Evolutionary conservation across 2,797 vertebrate genomes (phyloP).

Genomic region (Glyptemys insculpta): DNA sequence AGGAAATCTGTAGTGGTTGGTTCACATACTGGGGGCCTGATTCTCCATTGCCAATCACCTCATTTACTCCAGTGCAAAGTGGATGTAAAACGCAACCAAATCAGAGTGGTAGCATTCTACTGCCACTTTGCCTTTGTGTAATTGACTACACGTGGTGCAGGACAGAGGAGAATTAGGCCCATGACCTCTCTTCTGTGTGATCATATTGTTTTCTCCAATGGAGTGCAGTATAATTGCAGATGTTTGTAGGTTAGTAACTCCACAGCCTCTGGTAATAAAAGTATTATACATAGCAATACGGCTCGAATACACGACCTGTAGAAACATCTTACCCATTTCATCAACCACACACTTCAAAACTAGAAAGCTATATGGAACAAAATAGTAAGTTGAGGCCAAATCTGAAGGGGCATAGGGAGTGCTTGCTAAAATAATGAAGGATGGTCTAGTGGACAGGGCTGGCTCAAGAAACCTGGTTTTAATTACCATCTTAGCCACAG

Average conservation of each 20-base stretch:
- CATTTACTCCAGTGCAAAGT: neutral
- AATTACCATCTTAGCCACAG: neutral
- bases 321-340: neutral
- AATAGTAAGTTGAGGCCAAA: neutral
- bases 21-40: neutral
- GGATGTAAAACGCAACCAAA: neutral
- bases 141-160: neutral
- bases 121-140: neutral
- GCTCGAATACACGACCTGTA: neutral
- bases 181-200: fast-evolving
- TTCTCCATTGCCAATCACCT: neutral
- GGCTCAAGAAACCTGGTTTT: neutral
- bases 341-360: neutral
- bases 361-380: neutral
- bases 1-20: neutral
- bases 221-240: neutral
- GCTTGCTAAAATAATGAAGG: neutral
- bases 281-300: neutral
- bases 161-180: fast-evolving
- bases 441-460: neutral
- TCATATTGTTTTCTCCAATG: neutral
- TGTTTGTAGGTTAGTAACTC: neutral
- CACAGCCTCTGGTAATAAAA: neutral
- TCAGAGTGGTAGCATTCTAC: neutral
- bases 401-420: neutral